Evolutionary conservation across 2,797 vertebrate genomes (phyloP).

Genomic region (Chrysocyon brachyurus): DNA sequence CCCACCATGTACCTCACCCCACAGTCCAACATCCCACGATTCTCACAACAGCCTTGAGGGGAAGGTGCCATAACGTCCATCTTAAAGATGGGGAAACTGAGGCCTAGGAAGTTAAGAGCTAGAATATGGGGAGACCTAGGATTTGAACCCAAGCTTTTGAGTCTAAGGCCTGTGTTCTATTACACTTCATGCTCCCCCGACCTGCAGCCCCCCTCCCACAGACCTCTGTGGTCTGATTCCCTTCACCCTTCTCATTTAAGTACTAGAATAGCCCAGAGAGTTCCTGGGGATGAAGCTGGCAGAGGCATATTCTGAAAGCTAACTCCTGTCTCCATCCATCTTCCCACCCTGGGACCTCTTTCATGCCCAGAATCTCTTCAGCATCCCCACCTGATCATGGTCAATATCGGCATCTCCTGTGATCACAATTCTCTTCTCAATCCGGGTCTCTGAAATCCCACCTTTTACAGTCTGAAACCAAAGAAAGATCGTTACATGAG

Average conservation of each 20-base stretch:
- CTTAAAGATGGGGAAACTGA: neutral
- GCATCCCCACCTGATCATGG: slow-evolving; percentile 95
- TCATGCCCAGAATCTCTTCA: neutral
- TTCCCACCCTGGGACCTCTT: neutral
- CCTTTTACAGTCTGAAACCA: slow-evolving; percentile 96
- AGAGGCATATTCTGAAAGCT: neutral
- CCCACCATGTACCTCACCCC: rapidly evolving
- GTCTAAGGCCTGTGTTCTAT: neutral
- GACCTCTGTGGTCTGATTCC: neutral
- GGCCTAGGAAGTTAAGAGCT: neutral
- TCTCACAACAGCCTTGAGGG: neutral
- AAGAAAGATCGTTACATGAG: slow-evolving; percentile 33
- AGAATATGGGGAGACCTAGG: neutral
- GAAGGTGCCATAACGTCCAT: neutral
- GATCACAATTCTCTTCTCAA: slow-evolving; percentile 99
- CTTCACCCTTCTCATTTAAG: neutral
- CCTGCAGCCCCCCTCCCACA: neutral
- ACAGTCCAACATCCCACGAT: neutral
- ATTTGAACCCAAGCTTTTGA: neutral
- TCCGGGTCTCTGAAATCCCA: slow-evolving; percentile 98
- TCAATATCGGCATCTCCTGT: slow-evolving; percentile 98
- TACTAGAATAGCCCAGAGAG: neutral
- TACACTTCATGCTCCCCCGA: neutral
- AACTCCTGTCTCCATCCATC: neutral
- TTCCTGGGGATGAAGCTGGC: neutral